Evolutionary conservation across 2,797 vertebrate genomes (phyloP), one percentile per base, ranked within the genome.

Genomic region (Dryobates pubescens): DNA sequence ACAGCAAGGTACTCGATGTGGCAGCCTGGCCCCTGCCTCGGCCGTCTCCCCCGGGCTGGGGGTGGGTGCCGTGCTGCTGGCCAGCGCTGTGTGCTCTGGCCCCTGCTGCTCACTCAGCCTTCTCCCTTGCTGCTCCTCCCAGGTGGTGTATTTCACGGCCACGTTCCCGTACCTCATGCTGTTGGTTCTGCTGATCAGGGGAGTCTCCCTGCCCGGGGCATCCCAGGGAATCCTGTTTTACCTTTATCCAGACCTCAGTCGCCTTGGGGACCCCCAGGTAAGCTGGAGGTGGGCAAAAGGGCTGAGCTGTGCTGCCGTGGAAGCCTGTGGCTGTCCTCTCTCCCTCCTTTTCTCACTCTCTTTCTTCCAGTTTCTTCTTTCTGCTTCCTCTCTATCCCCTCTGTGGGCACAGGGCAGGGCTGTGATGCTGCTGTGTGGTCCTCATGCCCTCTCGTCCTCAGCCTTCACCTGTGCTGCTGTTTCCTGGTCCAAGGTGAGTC

Each of bases 111-210:
- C 1, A 1, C 83, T 95, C 49, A 94, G 1, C 1, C 15, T 49
- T 88, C 23, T 88, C 10, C 34, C 19, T 94, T 84, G 7, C 0
- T 80, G 84, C 59, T 92, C 45, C 53, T 90, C 15, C 9, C 93
- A 99, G 99, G 99, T 99, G 95, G 99, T 99, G 32, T 99, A 99
- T 93, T 99, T 99, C 96, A 99, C 99, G 1, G 99, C 99, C 71
- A 99, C 99, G 0, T 99, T 99, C 88, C 99, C 99, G 1, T 99
- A 99, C 43, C 63, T 98, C n/a, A 99, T 99, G 99, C 97, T 99
- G 87, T 16, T 99, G 5, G 97, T 99, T 95, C 97, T 99, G 91
- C 97, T 99, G 77, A 97, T 99, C 95, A 97, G 99, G 97, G 99
- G 99, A 27, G 98, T 99, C 88, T 99, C 99, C 2, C 96, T 99